Evolutionary conservation across 2,113 vertebrate genomes (phyloP).

Genomic region (Turnix velox): DNA sequence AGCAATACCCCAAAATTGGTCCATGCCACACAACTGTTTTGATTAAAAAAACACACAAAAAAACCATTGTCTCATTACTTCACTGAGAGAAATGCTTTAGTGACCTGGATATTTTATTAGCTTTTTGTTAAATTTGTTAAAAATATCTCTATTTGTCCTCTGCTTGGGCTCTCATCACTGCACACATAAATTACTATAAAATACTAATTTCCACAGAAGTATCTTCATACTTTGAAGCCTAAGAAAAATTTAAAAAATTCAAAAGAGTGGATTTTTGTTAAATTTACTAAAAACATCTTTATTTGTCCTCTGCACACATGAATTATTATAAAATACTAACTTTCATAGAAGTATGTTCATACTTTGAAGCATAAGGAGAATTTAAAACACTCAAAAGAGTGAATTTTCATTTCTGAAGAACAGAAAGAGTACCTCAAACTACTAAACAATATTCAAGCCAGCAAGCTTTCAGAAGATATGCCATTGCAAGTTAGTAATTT

Average conservation of each 20-base stretch:
- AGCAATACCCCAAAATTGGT: conserved; percentile 98
- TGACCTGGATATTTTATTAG: not conserved
- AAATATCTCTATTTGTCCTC: not conserved
- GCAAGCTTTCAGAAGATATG: not conserved
- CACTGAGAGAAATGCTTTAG: not conserved
- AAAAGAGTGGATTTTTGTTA: not conserved
- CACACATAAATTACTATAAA: not conserved
- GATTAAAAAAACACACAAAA: not conserved
- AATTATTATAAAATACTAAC: not conserved
- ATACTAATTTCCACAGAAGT: not conserved
- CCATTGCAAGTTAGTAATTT: not conserved
- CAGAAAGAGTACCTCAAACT: not conserved
- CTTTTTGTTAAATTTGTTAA: not conserved
- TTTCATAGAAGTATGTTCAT: not conserved
- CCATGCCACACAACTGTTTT: conserved; percentile 94
- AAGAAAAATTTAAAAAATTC: not conserved
- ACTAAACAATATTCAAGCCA: not conserved
- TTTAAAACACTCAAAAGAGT: not conserved
- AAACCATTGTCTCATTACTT: not conserved
- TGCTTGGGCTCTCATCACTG: not conserved
- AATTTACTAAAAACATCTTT: not conserved
- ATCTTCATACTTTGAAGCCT: not conserved
- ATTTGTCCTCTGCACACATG: not conserved
- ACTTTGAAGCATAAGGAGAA: not conserved
- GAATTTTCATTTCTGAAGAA: not conserved